Evolutionary conservation across 2,797 vertebrate species (phyloP), one percentile per base, ranked within the genome.

Genomic region (Acestrorhynchus altus): DNA sequence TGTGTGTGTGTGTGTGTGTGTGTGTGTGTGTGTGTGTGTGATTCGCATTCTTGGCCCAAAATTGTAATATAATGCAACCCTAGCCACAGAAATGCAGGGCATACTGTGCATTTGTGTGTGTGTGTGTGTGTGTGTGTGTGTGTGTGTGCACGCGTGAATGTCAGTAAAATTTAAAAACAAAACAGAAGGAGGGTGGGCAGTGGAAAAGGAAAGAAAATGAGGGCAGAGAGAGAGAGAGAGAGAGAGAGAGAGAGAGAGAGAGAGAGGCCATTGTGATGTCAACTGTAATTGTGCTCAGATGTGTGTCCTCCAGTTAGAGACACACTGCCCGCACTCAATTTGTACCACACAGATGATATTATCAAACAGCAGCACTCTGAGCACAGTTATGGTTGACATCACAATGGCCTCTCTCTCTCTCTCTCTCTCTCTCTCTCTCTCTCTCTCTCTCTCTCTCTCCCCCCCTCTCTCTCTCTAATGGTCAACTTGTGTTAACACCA

Each of bases 321-420:
- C 40, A 79, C 59, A 40, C 80, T 70, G 65, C 69, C 59, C 56
- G 63, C 67, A 56, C 74, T 80, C 80, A 89, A 89, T 90, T 90
- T 90, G 86, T 89, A 82, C 71, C 83, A 81, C 63, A 64, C 22
- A 86, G 88, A 88, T 86, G 81, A 84, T 79, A 79, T 44, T 24
- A 67, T 60, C 72, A 74, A 63, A 35, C 39, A 88, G 83, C 65
- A 83, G 66, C 18, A 72, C 44, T 66, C 24, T 42, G 63, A 69
- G 40, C n/a, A n/a, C n/a, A n/a, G n/a, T n/a, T n/a, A n/a, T n/a
- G n/a, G n/a, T n/a, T n/a, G n/a, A n/a, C n/a, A n/a, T n/a, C n/a
- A n/a, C n/a, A n/a, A 52, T 52, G 74, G 65, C 5, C 56, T 24
- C 24, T 24, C 54, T 57, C 22, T 26, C 4, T 60, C 4, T 60